Conservation (phyloP, 2,113 vertebrate genomes). For the Dipodomys merriami region DNA sequence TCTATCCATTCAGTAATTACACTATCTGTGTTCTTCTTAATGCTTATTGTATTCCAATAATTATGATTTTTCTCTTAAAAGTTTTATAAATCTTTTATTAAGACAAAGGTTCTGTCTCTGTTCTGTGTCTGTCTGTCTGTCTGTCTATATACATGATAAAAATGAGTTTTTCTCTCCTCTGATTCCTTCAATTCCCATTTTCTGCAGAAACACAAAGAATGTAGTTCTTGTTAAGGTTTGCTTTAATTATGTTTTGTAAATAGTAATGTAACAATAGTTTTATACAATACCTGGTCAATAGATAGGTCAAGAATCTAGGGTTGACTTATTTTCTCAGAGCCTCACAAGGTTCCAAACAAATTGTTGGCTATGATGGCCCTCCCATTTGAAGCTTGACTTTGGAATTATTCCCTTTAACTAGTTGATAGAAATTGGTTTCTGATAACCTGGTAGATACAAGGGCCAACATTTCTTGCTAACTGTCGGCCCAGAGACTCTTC, state of each 20-base stretch:
- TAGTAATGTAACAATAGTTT: neutral
- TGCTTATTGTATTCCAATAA: neutral
- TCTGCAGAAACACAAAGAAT: neutral
- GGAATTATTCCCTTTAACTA: neutral
- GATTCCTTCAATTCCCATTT: neutral
- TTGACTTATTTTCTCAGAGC: neutral
- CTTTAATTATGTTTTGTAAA: neutral
- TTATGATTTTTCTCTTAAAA: no score
- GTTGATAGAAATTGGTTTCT: neutral
- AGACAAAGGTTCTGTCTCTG: no score
- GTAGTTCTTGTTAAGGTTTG: neutral
- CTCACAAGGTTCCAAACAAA: neutral
- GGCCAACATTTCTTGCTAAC: neutral
- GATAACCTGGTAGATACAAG: neutral
- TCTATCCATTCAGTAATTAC: neutral
- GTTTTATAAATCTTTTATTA: no score
- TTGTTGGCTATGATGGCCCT: rapidly evolving
- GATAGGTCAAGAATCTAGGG: neutral
- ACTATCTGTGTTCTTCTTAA: neutral
- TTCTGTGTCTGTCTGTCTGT: no score
- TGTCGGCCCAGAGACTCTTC: neutral
- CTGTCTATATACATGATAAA: no score
- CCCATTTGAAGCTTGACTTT: neutral
- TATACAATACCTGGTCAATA: neutral
- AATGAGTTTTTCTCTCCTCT: no score